Percentiles rank a stretch among this genome's conserved stretches.
Conservation (phyloP, 1,140 invertebrate genomes). For the Solen grandis region DNA sequence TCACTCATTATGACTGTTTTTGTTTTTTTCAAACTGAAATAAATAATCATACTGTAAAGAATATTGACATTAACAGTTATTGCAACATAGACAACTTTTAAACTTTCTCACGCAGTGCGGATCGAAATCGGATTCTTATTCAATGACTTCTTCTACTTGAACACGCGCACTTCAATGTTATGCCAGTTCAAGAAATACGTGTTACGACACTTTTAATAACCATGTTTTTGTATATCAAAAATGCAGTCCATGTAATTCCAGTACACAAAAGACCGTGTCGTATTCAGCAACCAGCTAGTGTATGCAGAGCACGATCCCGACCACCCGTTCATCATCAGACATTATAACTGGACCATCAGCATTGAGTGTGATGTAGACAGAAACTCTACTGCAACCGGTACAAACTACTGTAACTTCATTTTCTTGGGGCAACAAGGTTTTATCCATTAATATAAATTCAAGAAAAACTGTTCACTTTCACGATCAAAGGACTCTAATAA, state of each 20-base stretch:
- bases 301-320: conserved; percentile 13
- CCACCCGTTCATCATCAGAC: conserved; percentile 28
- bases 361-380: conserved; percentile 39
- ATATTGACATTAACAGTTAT: too few species aligned
- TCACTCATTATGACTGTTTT: neutral
- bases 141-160: neutral
- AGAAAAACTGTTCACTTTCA: too few species aligned
- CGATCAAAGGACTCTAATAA: too few species aligned
- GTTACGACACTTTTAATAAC: neutral
- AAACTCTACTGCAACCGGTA: conserved; percentile 18
- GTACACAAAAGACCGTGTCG: neutral
- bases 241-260: neutral
- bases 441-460: too few species aligned
- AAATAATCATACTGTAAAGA: too few species aligned
- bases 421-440: too few species aligned
- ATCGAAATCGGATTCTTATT: neutral
- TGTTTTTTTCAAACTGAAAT: too few species aligned
- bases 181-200: neutral
- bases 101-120: neutral
- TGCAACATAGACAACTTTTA: too few species aligned
- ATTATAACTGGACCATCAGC: conserved; percentile 40
- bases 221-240: neutral
- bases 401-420: too few species aligned
- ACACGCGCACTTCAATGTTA: neutral
- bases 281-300: conserved; percentile 16